phyloP scores from a whole-genome alignment of 1,140 invertebrate species.

The Trachelipus rathkii region DNA sequence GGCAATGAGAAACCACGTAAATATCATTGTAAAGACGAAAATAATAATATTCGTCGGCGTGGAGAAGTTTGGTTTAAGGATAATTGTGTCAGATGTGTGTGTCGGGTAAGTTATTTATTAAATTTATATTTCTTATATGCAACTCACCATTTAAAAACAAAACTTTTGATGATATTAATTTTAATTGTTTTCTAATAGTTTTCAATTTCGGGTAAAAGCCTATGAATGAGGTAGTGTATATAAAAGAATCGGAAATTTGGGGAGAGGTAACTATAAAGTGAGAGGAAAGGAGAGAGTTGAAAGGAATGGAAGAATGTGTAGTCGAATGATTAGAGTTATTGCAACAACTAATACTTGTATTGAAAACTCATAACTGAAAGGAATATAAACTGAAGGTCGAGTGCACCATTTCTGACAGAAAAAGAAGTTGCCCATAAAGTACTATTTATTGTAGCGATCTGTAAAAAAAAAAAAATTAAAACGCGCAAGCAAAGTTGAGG shows the following conservation, averaged over 20 bases:
- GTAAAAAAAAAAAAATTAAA: too few relatives aligned
- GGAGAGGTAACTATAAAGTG: not conserved
- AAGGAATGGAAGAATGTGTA: too few relatives aligned
- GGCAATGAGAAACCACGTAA: slow-evolving; percentile 14
- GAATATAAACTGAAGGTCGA: too few relatives aligned
- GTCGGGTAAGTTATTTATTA: slow-evolving; percentile 32
- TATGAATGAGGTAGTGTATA: not conserved
- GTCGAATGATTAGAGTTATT: too few relatives aligned
- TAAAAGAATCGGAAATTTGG: not conserved
- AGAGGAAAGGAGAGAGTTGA: not conserved
- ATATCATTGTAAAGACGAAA: slow-evolving; percentile 31
- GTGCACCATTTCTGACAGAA: too few relatives aligned
- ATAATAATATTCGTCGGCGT: slow-evolving; percentile 17
- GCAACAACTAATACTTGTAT: too few relatives aligned
- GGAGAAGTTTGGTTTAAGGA: slow-evolving; percentile 36
- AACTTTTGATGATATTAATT: not conserved
- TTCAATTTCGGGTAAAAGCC: not conserved
- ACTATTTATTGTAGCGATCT: too few relatives aligned
- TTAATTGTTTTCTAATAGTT: not conserved
- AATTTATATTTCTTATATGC: not conserved
- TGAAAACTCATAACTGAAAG: too few relatives aligned
- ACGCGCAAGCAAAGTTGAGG: too few relatives aligned
- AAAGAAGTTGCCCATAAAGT: too few relatives aligned
- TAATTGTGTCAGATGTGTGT: slow-evolving; percentile 32
- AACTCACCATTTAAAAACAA: not conserved